Conservation (phyloP, 2,113 vertebrate species). For the Calyptomena viridis region DNA sequence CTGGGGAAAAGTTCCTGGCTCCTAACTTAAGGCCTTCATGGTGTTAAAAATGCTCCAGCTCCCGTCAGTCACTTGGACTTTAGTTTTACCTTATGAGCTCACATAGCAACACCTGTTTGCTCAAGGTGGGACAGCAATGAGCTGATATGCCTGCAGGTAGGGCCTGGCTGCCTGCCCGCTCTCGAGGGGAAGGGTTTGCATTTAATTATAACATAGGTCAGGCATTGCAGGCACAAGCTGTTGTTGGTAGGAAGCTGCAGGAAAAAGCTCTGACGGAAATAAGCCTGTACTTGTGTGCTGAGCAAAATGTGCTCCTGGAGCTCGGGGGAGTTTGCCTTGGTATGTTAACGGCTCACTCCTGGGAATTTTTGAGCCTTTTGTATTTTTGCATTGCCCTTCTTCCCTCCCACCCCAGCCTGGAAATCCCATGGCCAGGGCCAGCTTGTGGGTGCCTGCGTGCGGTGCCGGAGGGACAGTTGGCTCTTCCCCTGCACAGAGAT, state of each 20-base stretch:
- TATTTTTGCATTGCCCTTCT: background rate
- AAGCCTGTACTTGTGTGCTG: background rate
- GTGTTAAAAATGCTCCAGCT: background rate
- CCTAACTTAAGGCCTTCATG: background rate
- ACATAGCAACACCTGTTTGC: conserved; percentile 73
- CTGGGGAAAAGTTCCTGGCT: background rate
- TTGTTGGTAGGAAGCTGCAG: background rate
- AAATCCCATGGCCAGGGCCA: background rate
- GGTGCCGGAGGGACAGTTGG: background rate
- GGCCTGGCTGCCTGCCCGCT: conserved; percentile 35
- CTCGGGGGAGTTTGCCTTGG: background rate
- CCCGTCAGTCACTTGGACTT: background rate
- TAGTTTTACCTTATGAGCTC: conserved; percentile 8
- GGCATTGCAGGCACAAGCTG: background rate
- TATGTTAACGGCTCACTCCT: rapidly evolving
- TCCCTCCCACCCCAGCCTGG: background rate
- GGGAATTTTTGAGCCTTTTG: background rate
- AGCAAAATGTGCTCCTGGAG: background rate
- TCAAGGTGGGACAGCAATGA: conserved; percentile 57
- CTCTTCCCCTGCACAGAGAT: background rate
- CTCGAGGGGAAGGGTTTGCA: background rate
- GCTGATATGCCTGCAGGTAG: conserved; percentile 43
- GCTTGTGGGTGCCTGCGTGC: background rate
- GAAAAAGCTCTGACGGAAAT: background rate
- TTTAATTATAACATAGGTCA: background rate